A percentile compares a stretch with the other conserved stretches of the same genome.
These are phyloP conservation scores for Drosophila littoralis DNA, from an alignment of 1,140 invertebrate species.

Conservation along the genomic window DNA sequence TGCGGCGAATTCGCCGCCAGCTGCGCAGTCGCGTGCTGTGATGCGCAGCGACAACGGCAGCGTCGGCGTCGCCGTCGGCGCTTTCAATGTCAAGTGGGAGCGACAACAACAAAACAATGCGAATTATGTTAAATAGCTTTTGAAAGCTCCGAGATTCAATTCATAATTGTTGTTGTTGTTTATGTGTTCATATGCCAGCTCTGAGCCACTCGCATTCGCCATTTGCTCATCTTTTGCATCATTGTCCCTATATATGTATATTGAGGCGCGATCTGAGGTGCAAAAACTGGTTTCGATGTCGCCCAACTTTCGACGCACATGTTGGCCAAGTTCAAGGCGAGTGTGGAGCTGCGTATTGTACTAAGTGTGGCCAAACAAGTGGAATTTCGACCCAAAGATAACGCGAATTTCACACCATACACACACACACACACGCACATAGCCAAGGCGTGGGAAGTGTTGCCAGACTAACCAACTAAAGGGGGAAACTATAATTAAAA, in stretches of 20 bases:
- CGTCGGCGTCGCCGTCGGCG: conserved; percentile 39
- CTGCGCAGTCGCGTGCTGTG: conserved; percentile 43
- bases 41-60: conserved; percentile 31
- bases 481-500: conserved; percentile 63
- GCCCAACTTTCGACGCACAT: conserved; percentile 42
- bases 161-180: conserved; percentile 11
- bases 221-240: conserved; percentile 40
- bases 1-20: conserved; percentile 32
- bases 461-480: conserved; percentile 46
- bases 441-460: conserved; percentile 69
- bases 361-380: conserved; percentile 24
- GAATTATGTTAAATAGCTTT: conserved; percentile 38
- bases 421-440: conserved; percentile 15
- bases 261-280: conserved; percentile 3
- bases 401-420: conserved; percentile 27
- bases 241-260: conserved; percentile 30
- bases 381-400: conserved; percentile 31
- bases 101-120: conserved; percentile 22
- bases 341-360: background rate
- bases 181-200: background rate
- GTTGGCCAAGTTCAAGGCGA: conserved; percentile 44
- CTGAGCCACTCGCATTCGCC: background rate
- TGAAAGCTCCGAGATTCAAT: conserved; percentile 21
- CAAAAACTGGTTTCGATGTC: conserved; percentile 32
- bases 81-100: conserved; percentile 67